Base-by-base conservation (phyloP, 2,113 vertebrate species). In the Ictalurus punctatus region DNA sequence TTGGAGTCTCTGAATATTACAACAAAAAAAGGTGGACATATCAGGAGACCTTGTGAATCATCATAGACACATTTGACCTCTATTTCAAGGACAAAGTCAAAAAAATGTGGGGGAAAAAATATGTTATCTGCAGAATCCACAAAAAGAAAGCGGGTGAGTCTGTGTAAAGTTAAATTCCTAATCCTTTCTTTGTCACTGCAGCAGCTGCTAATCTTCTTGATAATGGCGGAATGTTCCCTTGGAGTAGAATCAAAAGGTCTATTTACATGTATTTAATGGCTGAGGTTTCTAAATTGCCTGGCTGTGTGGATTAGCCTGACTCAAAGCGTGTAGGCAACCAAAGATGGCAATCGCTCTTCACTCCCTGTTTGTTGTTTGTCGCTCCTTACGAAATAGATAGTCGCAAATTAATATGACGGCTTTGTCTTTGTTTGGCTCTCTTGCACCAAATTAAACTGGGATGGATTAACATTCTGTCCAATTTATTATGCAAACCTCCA, bases 221-320 rank as follows among this genome's bases (percentile, higher is more conserved):
- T 93, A 93, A 90, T 86, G 78, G 90, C 80, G 92, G 85, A 83
- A 93, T 93, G 87, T 93, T 92, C 89, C 92, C 56, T 88, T 92
- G 90, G 84, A 78, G 90, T 91, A 16, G 73, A 94, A 94, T 93
- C 93, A 93, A 94, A 95, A 93, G 90, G 88, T 93, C 92, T 93
- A 93, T 94, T 93, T 95, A 88, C 91, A 92, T 93, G 54, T 87
- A 85, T 89, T 89, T 91, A 91, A 91, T 87, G 91, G 89, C 91
- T 90, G 90, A 92, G 92, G 87, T 94, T 94, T 95, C 76, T 95
- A 92, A 93, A 94, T 94, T 94, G 86, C 94, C 93, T 92, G 93
- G 81, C 90, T 92, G 86, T 90, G 90, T 92, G 93, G 94, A 94
- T 94, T 95, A 94, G 88, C 85, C 92, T 83, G 73, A 91, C 90